Percentiles rank a stretch among this genome's conserved stretches.
Evolutionary conservation across 2,888 invertebrate genomes (phyloP).

Genomic region (Chrysomela aeneicollis): DNA sequence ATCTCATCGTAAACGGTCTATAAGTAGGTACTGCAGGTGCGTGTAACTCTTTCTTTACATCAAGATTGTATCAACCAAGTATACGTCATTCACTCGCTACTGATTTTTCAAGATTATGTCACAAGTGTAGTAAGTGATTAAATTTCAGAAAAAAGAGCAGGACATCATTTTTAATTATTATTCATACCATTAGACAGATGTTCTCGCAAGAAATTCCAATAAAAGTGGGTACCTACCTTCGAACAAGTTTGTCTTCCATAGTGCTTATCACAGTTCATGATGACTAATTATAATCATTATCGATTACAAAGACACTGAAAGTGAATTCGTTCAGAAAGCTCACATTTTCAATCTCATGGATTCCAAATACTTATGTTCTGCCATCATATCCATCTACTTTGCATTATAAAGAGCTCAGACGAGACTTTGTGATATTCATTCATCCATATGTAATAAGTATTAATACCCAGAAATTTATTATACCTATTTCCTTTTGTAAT

Average conservation of each 20-base stretch:
- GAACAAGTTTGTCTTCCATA: background rate
- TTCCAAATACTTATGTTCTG: background rate
- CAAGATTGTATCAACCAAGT: background rate
- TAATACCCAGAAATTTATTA: background rate
- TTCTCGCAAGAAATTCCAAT: background rate
- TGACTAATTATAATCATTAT: background rate
- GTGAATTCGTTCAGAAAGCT: background rate
- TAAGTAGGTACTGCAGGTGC: background rate
- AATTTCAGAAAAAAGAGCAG: background rate
- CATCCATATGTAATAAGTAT: background rate
- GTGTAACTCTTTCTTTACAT: background rate
- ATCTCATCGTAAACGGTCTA: too few species aligned
- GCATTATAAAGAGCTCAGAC: background rate
- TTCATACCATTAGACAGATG: background rate
- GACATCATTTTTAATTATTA: conserved; percentile 5
- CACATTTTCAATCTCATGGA: background rate
- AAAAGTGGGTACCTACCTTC: background rate
- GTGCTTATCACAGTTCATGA: background rate
- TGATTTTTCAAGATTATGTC: background rate
- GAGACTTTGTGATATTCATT: background rate
- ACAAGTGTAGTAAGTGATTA: background rate
- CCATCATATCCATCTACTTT: background rate
- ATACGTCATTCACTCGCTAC: background rate
- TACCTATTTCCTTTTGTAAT: background rate
- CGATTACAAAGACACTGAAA: background rate